Evolutionary conservation across 2,888 invertebrate species (phyloP), one percentile per base, ranked within the genome.

Genomic region (Keiferia lycopersicella): DNA sequence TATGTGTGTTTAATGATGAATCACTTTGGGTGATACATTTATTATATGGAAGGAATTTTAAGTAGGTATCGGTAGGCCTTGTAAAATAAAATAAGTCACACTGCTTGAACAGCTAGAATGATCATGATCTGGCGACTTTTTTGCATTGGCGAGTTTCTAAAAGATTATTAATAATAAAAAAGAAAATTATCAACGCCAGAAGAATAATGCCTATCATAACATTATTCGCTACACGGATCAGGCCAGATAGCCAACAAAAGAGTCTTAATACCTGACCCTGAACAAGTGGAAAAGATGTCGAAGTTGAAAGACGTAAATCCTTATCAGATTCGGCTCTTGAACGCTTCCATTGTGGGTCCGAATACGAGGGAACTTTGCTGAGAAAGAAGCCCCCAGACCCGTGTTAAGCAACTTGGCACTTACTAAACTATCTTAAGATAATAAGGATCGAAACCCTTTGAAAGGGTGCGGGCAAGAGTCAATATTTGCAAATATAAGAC

Each of bases 401-500:
- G 70, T 77, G 78, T 82, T 82, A 82, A 79, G 78, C 76, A 82
- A 79, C 78, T 83, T 83, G 78, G 80, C 81, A 81, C 83, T 81
- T 77, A 77, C 84, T 85, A 83, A 86, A 86, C 84, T 83, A 82
- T 86, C 82, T 84, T 83, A 85, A 83, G 86, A 86, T 84, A 85
- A 85, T 84, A 84, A 80, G 82, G 82, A 86, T 85, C 78, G 76
- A 79, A 83, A 77, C 84, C 84, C 83, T 84, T 80, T 80, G 73
- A 83, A 85, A 87, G 88, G 87, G 86, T 87, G 82, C 82, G 84
- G 84, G 78, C 77, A 79, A 82, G 80, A 85, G 90, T 87, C 87
- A 91, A 91, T 91, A 89, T 91, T 91, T 88, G 88, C 87, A 86
- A 87, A 88, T 86, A 88, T 90, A 91, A 90, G 87, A 86, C 87